Evolutionary conservation across 2,113 vertebrate species (phyloP).

Genomic region (Catharus minimus): DNA sequence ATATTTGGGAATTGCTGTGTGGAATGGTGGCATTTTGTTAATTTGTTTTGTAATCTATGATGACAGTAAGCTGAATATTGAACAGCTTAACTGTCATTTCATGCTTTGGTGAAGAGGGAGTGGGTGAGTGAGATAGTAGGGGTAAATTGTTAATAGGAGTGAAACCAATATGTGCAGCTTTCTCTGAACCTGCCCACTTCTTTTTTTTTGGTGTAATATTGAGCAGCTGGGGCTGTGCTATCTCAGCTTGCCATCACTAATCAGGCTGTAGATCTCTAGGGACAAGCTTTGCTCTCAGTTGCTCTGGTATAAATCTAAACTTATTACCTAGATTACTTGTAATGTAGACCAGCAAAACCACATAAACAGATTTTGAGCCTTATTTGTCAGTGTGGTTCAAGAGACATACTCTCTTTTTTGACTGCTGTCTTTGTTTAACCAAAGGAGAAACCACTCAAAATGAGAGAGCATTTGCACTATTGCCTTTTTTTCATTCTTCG

Average conservation of each 20-base stretch:
- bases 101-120: constrained; percentile 25
- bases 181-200: constrained; percentile 29
- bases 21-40: not conserved
- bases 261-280: not conserved
- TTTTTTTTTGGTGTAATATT: not conserved
- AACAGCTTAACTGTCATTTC: constrained; percentile 39
- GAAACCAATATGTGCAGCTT: constrained; percentile 31
- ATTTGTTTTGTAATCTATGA: constrained; percentile 23
- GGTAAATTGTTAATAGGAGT: constrained; percentile 47
- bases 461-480: constrained; percentile 19
- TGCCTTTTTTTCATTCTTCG: not conserved
- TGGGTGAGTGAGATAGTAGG: constrained; percentile 40
- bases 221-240: constrained; percentile 4
- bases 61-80: constrained; percentile 35
- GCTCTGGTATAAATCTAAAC: not conserved
- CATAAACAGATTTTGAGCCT: not conserved
- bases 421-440: not conserved
- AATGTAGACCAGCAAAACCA: not conserved
- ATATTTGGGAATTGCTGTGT: not conserved
- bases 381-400: not conserved
- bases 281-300: not conserved
- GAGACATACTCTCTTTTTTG: not conserved
- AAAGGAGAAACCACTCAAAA: not conserved
- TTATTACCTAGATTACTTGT: not conserved
- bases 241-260: not conserved